Conservation (phyloP, 2,113 vertebrate species). For the Tupaia tana region DNA sequence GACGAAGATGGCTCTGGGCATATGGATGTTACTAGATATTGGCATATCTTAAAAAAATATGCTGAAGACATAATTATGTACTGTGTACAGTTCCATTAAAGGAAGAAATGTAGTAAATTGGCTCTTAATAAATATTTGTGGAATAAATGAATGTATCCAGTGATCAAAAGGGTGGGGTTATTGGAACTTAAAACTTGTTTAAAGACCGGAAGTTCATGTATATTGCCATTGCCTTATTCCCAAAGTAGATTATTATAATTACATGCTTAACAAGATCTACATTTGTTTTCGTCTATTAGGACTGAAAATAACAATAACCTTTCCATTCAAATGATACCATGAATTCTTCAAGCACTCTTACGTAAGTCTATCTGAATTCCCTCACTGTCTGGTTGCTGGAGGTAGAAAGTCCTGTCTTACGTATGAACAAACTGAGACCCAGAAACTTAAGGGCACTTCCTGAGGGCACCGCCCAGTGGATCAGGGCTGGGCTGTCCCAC, state of each 20-base stretch:
- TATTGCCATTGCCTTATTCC: background rate
- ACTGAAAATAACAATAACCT: constrained; percentile 6
- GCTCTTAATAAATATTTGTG: background rate
- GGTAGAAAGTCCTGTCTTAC: background rate
- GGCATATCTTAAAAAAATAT: background rate
- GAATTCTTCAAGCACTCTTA: constrained; percentile 3
- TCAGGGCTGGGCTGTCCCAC: too few relatives aligned
- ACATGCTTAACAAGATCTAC: constrained; percentile 6
- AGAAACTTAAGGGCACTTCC: background rate
- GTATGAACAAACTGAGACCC: constrained; percentile 7
- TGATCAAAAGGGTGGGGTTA: background rate
- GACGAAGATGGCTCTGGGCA: background rate
- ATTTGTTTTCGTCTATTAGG: constrained; percentile 20
- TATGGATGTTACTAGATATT: background rate
- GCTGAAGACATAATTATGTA: constrained; percentile 6
- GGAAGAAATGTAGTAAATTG: background rate
- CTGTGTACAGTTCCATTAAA: background rate
- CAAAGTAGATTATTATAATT: constrained; percentile 14
- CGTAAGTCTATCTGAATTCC: background rate
- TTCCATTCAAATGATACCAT: constrained; percentile 26
- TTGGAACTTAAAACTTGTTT: background rate
- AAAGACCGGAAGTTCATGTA: background rate
- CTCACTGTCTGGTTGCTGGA: background rate
- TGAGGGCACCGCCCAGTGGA: background rate
- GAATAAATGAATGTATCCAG: background rate